A percentile compares a stretch with the other conserved stretches of the same genome.
Evolutionary conservation across 1,140 invertebrate genomes (phyloP).

Genomic region (Cherax destructor): DNA sequence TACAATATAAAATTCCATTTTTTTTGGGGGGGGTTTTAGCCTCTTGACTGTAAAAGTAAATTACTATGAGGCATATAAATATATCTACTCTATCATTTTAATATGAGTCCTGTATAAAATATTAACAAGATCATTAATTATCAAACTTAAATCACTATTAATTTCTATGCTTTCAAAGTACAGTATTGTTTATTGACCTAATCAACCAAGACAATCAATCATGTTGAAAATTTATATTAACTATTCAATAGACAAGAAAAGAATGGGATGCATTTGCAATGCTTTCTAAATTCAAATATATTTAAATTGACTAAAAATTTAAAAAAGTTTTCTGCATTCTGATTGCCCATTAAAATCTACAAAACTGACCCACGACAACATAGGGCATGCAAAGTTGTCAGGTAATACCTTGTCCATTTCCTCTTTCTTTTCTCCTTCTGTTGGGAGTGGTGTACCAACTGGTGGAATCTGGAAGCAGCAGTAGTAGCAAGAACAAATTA

Average conservation of each 20-base stretch:
- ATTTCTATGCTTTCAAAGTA: background rate
- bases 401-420: conserved; percentile 84
- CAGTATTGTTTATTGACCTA: background rate
- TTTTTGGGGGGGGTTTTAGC: background rate
- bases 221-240: background rate
- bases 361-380: conserved; percentile 55
- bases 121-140: background rate
- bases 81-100: conserved; percentile 24
- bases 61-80: conserved; percentile 17
- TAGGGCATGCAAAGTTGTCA: conserved; percentile 65
- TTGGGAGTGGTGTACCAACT: conserved; percentile 74
- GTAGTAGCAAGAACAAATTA: conserved; percentile 20
- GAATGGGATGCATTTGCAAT: conserved; percentile 23
- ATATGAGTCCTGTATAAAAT: conserved; percentile 7
- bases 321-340: conserved; percentile 1
- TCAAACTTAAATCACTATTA: background rate
- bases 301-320: background rate
- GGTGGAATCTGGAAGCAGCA: conserved; percentile 74
- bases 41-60: conserved; percentile 23
- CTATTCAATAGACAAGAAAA: background rate
- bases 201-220: background rate
- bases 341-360: conserved; percentile 32
- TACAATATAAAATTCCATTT: conserved; percentile 36
- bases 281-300: conserved; percentile 14
- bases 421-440: conserved; percentile 82